Conservation (phyloP, 2,113 vertebrate genomes). For the Xenotilapia longispinis region DNA sequence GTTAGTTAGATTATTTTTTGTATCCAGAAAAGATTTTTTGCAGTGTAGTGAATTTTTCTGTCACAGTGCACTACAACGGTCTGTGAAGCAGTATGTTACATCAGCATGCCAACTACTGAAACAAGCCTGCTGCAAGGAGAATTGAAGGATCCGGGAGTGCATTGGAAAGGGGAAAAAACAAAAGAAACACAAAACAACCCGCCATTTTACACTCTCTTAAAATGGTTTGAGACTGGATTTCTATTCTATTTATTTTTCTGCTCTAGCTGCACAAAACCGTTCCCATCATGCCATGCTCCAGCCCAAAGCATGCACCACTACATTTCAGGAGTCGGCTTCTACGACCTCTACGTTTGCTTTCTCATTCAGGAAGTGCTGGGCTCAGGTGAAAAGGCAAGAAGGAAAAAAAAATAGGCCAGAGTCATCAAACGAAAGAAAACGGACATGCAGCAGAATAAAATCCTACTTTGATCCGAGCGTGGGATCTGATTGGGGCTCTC, state of each 20-base stretch:
- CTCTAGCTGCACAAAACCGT: constrained; percentile 1
- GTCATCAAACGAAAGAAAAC: constrained; percentile 59
- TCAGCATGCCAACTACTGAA: constrained; percentile 53
- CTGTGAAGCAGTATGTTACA: constrained; percentile 15
- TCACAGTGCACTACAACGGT: neutral
- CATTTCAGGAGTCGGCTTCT: neutral
- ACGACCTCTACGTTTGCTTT: neutral
- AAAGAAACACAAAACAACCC: constrained; percentile 18
- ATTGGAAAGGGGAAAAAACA: constrained; percentile 25
- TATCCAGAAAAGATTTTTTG: neutral
- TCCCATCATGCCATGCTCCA: constrained; percentile 75
- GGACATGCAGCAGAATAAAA: constrained; percentile 76
- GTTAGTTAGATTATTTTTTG: neutral
- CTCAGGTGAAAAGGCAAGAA: constrained; percentile 24
- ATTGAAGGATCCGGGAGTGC: constrained; percentile 4
- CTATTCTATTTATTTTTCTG: neutral
- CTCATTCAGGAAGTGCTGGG: constrained; percentile 43
- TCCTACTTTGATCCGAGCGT: constrained; percentile 82
- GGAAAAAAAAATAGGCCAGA: constrained; percentile 7
- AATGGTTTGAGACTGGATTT: neutral
- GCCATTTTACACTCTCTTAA: neutral
- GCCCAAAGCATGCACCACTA: constrained; percentile 67
- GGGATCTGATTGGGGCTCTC: constrained; percentile 80
- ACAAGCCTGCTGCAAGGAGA: constrained; percentile 31
- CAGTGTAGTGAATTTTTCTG: constrained; percentile 3